These are phyloP conservation scores for Alces alces DNA, from an alignment of 2,113 vertebrate species.

Conservation along the genomic window DNA sequence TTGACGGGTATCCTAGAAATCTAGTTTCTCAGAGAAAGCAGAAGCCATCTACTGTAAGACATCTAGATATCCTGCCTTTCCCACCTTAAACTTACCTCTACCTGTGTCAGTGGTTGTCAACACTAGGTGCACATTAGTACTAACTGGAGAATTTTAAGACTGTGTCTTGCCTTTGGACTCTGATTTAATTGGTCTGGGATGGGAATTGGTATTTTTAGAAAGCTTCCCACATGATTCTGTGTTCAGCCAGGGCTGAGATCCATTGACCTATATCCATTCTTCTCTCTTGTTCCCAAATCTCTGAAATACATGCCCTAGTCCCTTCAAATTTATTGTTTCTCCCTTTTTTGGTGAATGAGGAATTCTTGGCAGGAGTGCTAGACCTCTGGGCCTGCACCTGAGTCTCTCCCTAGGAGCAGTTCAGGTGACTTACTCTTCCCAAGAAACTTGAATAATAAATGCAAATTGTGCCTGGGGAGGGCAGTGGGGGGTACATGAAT, in stretches of 20 bases:
- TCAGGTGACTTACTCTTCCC: background rate
- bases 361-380: background rate
- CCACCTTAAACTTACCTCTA: background rate
- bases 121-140: background rate
- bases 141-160: background rate
- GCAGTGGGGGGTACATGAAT: background rate
- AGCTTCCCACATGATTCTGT: background rate
- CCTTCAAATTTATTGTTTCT: background rate
- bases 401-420: background rate
- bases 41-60: background rate
- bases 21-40: background rate
- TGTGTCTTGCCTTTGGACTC: background rate
- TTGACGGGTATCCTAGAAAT: background rate
- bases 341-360: background rate
- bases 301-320: background rate
- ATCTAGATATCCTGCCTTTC: background rate
- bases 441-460: background rate
- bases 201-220: background rate
- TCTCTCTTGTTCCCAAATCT: background rate
- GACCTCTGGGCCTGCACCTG: background rate
- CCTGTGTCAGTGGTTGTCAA: background rate
- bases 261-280: background rate
- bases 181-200: background rate
- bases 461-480: background rate
- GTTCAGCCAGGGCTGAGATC: background rate